phyloP scores from a whole-genome alignment of 2,888 invertebrate genomes.

The Leptinotarsa tumamoca region DNA sequence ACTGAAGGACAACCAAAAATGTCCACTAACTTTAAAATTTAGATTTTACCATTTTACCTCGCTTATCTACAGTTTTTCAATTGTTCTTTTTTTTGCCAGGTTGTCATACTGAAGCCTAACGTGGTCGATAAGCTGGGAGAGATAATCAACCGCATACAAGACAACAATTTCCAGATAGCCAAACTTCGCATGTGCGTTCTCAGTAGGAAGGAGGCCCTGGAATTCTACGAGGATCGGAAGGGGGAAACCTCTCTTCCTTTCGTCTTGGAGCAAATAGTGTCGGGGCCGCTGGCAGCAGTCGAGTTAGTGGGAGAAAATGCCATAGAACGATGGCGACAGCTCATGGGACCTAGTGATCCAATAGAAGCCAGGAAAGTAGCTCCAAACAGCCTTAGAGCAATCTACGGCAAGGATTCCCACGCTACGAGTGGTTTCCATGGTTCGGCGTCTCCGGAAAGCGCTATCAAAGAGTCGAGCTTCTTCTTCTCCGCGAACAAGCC shows the following conservation, averaged over 20 bases:
- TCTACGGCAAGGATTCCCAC: slow-evolving; percentile 76
- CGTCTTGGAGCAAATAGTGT: slow-evolving; percentile 74
- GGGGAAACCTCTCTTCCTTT: slow-evolving; percentile 75
- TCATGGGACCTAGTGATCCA: slow-evolving; percentile 75
- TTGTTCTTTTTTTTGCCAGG: background rate
- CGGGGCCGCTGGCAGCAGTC: slow-evolving; percentile 77
- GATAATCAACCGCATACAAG: slow-evolving; percentile 77
- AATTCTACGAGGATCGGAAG: slow-evolving; percentile 72
- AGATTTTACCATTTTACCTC: too few relatives aligned
- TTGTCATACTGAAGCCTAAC: slow-evolving; percentile 80
- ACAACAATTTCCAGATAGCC: slow-evolving; percentile 68
- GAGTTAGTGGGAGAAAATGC: slow-evolving; percentile 81
- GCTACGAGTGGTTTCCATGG: slow-evolving; percentile 79
- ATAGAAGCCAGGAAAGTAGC: slow-evolving; percentile 68
- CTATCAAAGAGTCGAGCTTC: slow-evolving; percentile 70
- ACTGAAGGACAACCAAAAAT: too few relatives aligned
- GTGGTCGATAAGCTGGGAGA: slow-evolving; percentile 78
- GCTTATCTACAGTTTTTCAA: background rate
- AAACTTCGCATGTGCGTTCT: slow-evolving; percentile 78
- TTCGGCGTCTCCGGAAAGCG: slow-evolving; percentile 71
- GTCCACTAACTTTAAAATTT: too few relatives aligned
- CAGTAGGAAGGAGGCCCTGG: slow-evolving; percentile 71
- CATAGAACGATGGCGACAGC: slow-evolving; percentile 70
- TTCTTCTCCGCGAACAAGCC: slow-evolving; percentile 70
- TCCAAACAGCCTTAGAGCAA: slow-evolving; percentile 73